Evolutionary conservation across 2,113 vertebrate genomes (phyloP).

Genomic region (Gadus macrocephalus): DNA sequence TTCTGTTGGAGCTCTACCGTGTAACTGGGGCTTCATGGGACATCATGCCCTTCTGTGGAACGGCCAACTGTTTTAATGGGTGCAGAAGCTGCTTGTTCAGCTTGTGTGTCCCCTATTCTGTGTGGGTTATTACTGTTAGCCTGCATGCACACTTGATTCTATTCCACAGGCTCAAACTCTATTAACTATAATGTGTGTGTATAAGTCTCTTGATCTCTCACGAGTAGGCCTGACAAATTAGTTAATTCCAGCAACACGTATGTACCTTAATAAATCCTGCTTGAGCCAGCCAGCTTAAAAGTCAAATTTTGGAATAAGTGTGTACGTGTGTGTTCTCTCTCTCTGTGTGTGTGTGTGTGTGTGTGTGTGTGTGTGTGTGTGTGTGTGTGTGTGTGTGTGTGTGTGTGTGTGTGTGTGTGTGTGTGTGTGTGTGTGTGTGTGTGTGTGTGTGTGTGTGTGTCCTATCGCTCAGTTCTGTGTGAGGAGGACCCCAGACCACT

Average conservation of each 20-base stretch:
- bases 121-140: too few species aligned
- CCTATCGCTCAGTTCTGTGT: neutral
- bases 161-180: neutral
- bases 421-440: neutral
- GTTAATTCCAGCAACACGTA: neutral
- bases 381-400: neutral
- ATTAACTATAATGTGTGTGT: neutral
- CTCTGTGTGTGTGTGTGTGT: neutral
- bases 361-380: neutral
- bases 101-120: too few species aligned
- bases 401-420: neutral
- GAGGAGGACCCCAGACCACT: neutral
- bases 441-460: neutral
- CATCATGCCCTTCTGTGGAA: too few species aligned
- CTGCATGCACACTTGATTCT: too few species aligned
- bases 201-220: neutral
- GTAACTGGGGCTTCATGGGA: too few species aligned
- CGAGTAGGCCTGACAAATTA: neutral
- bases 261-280: too few species aligned
- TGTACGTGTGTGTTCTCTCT: neutral
- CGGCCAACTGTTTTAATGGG: too few species aligned
- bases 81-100: too few species aligned
- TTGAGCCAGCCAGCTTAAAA: neutral
- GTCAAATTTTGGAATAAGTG: neutral
- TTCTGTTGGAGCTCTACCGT: too few species aligned